Evolutionary conservation across 2,888 invertebrate genomes (phyloP), one percentile per base, ranked within the genome.

Genomic region (Eupeodes latifasciatus): DNA sequence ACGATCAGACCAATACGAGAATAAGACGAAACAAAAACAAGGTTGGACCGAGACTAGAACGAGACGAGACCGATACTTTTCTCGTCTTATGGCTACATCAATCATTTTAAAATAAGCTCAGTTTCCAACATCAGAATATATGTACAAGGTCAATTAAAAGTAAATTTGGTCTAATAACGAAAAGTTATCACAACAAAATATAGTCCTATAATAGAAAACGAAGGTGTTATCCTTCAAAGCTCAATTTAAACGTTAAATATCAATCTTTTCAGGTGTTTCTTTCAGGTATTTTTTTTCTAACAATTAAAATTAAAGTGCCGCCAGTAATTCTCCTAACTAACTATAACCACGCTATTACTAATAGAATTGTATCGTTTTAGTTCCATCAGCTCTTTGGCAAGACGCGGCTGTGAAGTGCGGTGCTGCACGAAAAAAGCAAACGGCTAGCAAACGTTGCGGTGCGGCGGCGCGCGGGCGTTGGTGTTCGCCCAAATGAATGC

Each of bases 311-410:
- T 72, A 72, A 72, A 72, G 72, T 72, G 72, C 72, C 47, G 72
- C 57, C 47, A 72, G 72, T 47, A 72, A 72, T 72, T 47, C n/a
- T 72, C n/a, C 57, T 16, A 57, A 69, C 59, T 44, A 75, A 75
- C 75, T 61, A 40, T 66, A 47, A 72, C 72, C 72, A 72, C 51
- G 69, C 75, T 62, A 61, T 69, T 62, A 16, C 61, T 81, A 66
- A 81, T 81, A 76, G 62, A 81, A 81, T 81, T 81, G 81, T 76
- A 81, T 69, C 69, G 51, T 69, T 81, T 81, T 53, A 76, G 36
- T 81, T 57, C 27, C 27, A 27, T 27, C 44, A 62, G 47, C 27
- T 69, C 59, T 75, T 2, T 27, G 40, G 14, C 16, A 51, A 19
- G 64, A 27, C 6, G 12, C 6, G 66, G 14, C 55, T 11, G 10